Conservation (phyloP, 2,797 vertebrate genomes). For the Erpetoichthys calabaricus region DNA sequence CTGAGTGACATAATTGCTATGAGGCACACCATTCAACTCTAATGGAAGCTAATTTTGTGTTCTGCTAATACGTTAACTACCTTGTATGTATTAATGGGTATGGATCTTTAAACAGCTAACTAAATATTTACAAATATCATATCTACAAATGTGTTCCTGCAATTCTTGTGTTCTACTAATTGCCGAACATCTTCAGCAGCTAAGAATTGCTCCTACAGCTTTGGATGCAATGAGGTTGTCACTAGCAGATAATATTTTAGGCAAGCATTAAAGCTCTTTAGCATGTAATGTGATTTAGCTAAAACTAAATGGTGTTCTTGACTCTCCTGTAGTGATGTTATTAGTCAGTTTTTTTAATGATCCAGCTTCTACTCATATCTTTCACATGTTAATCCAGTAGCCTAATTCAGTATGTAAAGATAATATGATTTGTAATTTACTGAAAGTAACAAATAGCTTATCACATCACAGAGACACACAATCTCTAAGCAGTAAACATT, state of each 20-base stretch:
- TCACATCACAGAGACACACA: too few species aligned
- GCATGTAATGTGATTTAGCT: background rate
- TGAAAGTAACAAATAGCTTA: too few species aligned
- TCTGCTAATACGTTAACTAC: slow-evolving; percentile 54
- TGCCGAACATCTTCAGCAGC: background rate
- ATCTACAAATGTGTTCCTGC: background rate
- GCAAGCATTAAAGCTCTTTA: background rate
- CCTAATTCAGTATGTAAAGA: too few species aligned
- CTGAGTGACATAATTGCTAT: slow-evolving; percentile 64
- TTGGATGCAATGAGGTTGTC: background rate
- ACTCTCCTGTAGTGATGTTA: slow-evolving; percentile 1
- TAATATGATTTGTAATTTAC: too few species aligned
- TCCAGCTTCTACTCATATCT: background rate
- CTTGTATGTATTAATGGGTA: slow-evolving; percentile 30
- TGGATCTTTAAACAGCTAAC: background rate
- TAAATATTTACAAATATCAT: slow-evolving; percentile 1
- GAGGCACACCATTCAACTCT: slow-evolving; percentile 50
- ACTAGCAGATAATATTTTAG: background rate
- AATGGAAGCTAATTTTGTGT: slow-evolving; percentile 62
- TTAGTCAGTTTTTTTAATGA: slow-evolving; percentile 1
- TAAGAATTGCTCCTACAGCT: background rate
- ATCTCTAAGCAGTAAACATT: too few species aligned
- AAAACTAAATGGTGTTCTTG: background rate
- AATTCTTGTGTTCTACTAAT: background rate
- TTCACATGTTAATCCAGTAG: too few species aligned